phyloP scores from a whole-genome alignment of 2,113 vertebrate species.

The Caranx melampygus region DNA sequence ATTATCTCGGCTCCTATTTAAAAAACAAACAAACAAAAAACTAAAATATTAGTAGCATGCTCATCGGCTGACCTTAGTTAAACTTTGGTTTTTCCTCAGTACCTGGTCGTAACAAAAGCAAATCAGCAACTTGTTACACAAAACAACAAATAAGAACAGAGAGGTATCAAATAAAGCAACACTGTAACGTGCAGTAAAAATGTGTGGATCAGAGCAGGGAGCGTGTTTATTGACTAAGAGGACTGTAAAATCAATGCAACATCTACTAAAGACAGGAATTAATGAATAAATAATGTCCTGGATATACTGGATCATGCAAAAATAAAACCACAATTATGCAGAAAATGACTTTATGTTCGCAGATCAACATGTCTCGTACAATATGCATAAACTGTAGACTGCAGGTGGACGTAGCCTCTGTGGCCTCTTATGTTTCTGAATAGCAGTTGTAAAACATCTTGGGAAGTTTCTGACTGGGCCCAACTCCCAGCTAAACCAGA shows the following conservation, averaged over 20 bases:
- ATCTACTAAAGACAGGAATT: background rate
- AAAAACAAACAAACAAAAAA: too few species aligned
- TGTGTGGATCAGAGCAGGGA: background rate
- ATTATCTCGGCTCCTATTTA: too few species aligned
- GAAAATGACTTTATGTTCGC: too few species aligned
- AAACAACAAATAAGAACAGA: background rate
- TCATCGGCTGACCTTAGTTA: too few species aligned
- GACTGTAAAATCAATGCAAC: background rate
- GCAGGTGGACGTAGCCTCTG: too few species aligned
- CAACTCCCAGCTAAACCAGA: too few species aligned
- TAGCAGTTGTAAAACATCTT: too few species aligned
- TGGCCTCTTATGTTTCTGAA: too few species aligned
- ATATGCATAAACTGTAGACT: background rate
- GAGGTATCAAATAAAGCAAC: background rate
- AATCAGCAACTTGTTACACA: background rate
- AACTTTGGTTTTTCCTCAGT: too few species aligned
- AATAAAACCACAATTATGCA: background rate
- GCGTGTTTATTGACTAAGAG: background rate
- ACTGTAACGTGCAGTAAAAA: background rate
- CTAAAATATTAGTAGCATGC: too few species aligned
- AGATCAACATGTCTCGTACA: background rate
- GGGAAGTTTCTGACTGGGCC: too few species aligned
- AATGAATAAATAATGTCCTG: background rate
- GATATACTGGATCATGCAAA: background rate
- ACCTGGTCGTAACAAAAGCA: background rate